phyloP scores from a whole-genome alignment of 2,113 vertebrate genomes.

The Myanophis thanlyinensis region DNA sequence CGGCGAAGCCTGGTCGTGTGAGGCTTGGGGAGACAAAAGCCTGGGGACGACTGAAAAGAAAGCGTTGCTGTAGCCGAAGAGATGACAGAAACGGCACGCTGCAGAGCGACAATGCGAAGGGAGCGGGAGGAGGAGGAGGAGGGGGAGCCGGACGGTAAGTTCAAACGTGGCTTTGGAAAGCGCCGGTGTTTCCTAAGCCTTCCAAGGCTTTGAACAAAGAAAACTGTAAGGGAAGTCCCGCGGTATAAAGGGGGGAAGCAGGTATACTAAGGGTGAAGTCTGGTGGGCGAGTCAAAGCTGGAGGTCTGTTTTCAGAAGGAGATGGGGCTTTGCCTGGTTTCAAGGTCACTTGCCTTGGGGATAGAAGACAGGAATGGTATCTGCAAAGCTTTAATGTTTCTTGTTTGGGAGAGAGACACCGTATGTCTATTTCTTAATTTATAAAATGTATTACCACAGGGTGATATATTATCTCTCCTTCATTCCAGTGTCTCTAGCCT shows the following conservation, averaged over 20 bases:
- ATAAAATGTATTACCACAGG: not conserved
- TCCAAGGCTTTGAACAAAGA: slow-evolving; percentile 52
- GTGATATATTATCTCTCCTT: not conserved
- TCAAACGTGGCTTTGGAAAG: slow-evolving; percentile 13
- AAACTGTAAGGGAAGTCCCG: slow-evolving; percentile 14
- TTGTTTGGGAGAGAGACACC: not conserved
- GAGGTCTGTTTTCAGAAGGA: not conserved
- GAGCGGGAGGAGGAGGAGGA: slow-evolving; percentile 12
- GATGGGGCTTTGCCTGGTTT: not conserved
- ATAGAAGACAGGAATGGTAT: not conserved
- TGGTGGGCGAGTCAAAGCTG: not conserved
- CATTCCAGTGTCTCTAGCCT: not conserved
- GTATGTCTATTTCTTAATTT: not conserved
- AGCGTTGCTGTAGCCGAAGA: not conserved
- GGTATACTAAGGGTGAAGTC: not conserved
- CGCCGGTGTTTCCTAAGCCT: slow-evolving; percentile 25
- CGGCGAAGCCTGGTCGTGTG: not conserved
- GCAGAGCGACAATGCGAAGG: slow-evolving; percentile 29
- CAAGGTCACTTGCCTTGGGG: not conserved
- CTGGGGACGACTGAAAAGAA: not conserved
- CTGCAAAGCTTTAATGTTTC: not conserved
- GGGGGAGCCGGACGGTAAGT: slow-evolving; percentile 21
- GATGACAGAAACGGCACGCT: slow-evolving; percentile 15
- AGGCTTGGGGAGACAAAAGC: slow-evolving; percentile 3
- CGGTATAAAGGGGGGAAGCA: not conserved